Percentiles rank a stretch among this genome's conserved stretches.
Evolutionary conservation across 2,113 vertebrate genomes (phyloP).

Genomic region (Ammospiza caudacuta): DNA sequence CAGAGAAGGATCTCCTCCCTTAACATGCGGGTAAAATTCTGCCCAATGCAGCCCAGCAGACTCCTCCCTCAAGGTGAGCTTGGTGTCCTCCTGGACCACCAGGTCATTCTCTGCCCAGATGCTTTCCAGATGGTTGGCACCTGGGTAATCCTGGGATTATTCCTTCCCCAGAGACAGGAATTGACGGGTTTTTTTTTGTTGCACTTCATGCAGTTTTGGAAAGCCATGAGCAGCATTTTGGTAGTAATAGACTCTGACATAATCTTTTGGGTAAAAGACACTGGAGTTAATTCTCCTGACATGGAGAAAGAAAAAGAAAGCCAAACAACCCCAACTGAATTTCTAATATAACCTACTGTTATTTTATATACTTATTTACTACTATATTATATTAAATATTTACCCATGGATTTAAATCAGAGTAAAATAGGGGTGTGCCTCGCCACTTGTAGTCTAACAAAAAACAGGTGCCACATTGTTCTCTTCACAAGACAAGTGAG

Average conservation of each 20-base stretch:
- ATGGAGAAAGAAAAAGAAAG: neutral
- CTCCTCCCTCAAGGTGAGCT: accelerated
- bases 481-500: neutral
- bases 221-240: neutral
- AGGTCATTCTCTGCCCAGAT: neutral
- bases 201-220: neutral
- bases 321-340: neutral
- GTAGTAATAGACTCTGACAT: neutral
- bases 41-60: neutral
- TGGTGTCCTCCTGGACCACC: neutral
- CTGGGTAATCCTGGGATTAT: neutral
- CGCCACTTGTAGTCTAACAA: neutral
- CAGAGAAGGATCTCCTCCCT: neutral
- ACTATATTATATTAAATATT: neutral
- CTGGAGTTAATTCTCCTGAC: neutral
- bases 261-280: neutral
- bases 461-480: accelerated
- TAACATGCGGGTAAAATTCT: neutral
- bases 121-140: neutral
- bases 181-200: neutral
- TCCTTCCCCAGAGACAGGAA: neutral
- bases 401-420: neutral
- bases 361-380: neutral
- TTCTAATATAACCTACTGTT: neutral
- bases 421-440: neutral